Evolutionary conservation across 1,140 invertebrate genomes (phyloP).

Genomic region (Tyrophagus putrescentiae): DNA sequence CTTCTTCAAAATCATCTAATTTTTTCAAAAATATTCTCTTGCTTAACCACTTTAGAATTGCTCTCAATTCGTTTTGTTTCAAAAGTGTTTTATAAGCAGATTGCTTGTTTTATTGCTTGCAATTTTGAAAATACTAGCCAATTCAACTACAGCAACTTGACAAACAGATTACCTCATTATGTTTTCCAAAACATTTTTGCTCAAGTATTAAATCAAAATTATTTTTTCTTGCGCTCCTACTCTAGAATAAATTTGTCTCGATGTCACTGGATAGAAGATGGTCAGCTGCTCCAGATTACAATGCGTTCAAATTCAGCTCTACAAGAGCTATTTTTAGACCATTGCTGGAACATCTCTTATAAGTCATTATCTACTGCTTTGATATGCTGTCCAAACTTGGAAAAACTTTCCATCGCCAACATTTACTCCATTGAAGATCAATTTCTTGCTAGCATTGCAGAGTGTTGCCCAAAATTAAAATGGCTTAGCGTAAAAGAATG

Average conservation of each 20-base stretch:
- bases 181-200: conserved; percentile 29
- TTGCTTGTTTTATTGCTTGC: background rate
- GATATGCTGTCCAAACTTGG: conserved; percentile 29
- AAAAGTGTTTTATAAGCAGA: background rate
- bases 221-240: conserved; percentile 24
- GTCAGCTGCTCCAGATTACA: conserved; percentile 29
- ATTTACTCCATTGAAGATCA: conserved; percentile 35
- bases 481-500: conserved; percentile 33
- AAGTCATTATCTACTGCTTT: conserved; percentile 30
- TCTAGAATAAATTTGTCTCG: conserved; percentile 28
- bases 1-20: background rate
- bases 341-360: conserved; percentile 35
- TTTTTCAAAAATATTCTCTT: background rate
- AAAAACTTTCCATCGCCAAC: conserved; percentile 31
- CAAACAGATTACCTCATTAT: conserved; percentile 32
- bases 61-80: background rate
- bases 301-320: conserved; percentile 27
- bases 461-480: conserved; percentile 27
- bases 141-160: conserved; percentile 24
- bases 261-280: conserved; percentile 33
- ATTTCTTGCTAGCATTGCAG: conserved; percentile 29
- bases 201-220: conserved; percentile 29
- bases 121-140: too few relatives aligned
- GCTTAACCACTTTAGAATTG: background rate
- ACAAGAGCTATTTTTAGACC: conserved; percentile 32